phyloP scores from a whole-genome alignment of 2,888 invertebrate species.

The Keiferia lycopersicella region DNA sequence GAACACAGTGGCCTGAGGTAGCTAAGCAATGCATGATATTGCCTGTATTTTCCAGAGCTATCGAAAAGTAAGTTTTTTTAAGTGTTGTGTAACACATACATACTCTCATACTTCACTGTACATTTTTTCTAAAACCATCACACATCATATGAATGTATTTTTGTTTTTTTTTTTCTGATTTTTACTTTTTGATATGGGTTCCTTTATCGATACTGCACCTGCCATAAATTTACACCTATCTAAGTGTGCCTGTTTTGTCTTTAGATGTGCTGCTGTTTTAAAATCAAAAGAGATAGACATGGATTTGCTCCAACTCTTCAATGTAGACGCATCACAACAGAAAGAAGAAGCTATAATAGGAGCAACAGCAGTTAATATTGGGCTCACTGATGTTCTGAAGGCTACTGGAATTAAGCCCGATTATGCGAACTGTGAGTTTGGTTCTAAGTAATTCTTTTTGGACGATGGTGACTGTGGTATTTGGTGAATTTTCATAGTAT shows the following conservation, averaged over 20 bases:
- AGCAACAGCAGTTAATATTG: constrained; percentile 85
- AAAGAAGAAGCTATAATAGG: constrained; percentile 81
- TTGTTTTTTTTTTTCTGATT: too few species aligned
- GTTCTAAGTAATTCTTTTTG: too few species aligned
- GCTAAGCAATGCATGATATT: constrained; percentile 88
- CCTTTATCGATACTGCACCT: too few species aligned
- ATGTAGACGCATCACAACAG: neutral
- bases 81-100: neutral
- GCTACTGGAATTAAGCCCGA: constrained; percentile 72
- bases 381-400: constrained; percentile 76
- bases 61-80: constrained; percentile 75
- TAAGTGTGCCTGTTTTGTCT: too few species aligned
- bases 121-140: too few species aligned
- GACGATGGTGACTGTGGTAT: too few species aligned
- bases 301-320: neutral
- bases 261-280: constrained; percentile 7
- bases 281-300: neutral
- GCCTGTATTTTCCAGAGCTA: constrained; percentile 86
- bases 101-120: too few species aligned
- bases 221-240: too few species aligned
- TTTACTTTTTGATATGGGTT: too few species aligned
- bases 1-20: constrained; percentile 94
- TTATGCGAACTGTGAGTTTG: constrained; percentile 66
- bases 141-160: neutral
- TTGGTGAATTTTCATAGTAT: too few species aligned